Percentiles rank a stretch among this genome's conserved stretches.
Evolutionary conservation across 2,888 invertebrate genomes (phyloP).

Genomic region (Ormyrus labotus): DNA sequence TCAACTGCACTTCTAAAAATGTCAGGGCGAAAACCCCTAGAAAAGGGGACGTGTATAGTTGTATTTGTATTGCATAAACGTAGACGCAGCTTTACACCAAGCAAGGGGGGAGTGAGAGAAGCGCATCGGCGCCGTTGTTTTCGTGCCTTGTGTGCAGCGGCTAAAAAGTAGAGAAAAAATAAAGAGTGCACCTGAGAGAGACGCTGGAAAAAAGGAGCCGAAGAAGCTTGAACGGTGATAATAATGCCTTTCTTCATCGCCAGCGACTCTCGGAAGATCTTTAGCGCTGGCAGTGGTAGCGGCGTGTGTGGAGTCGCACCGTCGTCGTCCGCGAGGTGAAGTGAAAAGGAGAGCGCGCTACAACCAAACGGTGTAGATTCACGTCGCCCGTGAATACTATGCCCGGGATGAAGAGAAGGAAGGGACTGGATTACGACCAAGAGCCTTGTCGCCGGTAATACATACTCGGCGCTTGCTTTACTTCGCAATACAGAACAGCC

Average conservation of each 20-base stretch:
- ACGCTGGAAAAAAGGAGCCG: neutral
- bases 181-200: too few species aligned
- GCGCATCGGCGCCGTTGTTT: conserved; percentile 15
- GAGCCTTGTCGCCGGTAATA: conserved; percentile 30
- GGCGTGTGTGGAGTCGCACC: neutral
- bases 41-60: too few species aligned
- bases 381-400: neutral
- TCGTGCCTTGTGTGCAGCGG: neutral
- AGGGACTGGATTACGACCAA: neutral
- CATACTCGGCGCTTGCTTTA: conserved; percentile 7
- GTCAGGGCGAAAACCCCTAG: too few species aligned
- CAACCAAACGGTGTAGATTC: too few species aligned
- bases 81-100: too few species aligned
- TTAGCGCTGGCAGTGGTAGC: neutral
- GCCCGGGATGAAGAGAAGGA: conserved; percentile 15
- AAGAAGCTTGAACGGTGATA: neutral
- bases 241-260: conserved; percentile 7
- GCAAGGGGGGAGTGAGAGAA: neutral
- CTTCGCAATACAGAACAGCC: too few species aligned
- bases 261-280: neutral
- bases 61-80: too few species aligned
- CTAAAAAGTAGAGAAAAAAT: too few species aligned
- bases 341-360: too few species aligned
- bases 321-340: conserved; percentile 22
- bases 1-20: too few species aligned